phyloP scores from a whole-genome alignment of 2,888 invertebrate species.

The Mesoligia furuncula region DNA sequence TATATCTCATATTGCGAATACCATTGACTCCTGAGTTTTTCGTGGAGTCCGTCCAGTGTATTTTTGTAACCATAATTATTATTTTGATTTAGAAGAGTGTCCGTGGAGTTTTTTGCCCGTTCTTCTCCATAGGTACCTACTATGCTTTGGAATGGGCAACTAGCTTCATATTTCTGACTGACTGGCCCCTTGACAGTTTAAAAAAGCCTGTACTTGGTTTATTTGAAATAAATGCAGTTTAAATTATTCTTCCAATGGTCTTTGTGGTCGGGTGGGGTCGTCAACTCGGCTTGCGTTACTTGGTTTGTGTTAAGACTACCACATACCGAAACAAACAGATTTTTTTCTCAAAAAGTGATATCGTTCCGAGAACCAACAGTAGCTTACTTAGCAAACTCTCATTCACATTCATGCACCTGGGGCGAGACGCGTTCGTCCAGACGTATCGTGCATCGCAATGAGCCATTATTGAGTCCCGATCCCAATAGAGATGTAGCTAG shows the following conservation, averaged over 20 bases:
- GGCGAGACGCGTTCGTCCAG: conserved; percentile 76
- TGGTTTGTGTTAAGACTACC: not conserved
- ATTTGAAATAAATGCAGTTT: too few relatives aligned
- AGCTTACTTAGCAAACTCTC: conserved; percentile 58
- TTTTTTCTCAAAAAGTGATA: not conserved
- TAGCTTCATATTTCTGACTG: too few relatives aligned
- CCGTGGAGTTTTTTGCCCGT: too few relatives aligned
- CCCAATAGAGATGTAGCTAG: conserved; percentile 80
- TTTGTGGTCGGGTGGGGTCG: not conserved
- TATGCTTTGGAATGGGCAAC: too few relatives aligned
- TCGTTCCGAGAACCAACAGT: conserved; percentile 64
- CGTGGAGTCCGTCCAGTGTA: not conserved
- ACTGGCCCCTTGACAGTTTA: too few relatives aligned
- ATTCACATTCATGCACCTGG: conserved; percentile 81
- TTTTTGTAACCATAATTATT: not conserved
- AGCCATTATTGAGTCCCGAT: conserved; percentile 79
- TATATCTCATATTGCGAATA: too few relatives aligned
- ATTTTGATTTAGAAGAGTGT: too few relatives aligned
- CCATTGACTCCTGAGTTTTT: too few relatives aligned
- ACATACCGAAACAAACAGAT: not conserved
- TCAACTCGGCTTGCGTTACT: not conserved
- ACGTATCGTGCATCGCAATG: conserved; percentile 82
- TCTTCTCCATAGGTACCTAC: too few relatives aligned
- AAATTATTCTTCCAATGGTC: not conserved
- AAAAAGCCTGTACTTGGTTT: too few relatives aligned